phyloP scores from a whole-genome alignment of 1,140 invertebrate genomes.

The Apis florea region DNA sequence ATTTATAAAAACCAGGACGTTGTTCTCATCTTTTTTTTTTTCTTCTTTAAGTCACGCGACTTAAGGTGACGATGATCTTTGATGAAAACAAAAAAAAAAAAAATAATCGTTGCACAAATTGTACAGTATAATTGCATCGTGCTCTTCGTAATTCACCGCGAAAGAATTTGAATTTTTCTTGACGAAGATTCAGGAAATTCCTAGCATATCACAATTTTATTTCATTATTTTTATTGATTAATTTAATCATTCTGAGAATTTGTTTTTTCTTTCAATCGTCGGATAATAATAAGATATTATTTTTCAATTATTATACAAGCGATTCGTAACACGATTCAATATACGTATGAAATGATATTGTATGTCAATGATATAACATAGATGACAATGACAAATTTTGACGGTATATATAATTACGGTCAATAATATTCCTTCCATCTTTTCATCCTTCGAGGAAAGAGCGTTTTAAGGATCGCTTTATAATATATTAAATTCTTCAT shows the following conservation, averaged over 20 bases:
- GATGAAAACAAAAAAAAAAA: background rate
- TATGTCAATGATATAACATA: background rate
- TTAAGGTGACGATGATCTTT: no score
- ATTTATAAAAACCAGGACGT: conserved; percentile 5
- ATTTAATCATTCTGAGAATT: no score
- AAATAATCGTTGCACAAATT: background rate
- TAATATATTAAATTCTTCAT: background rate
- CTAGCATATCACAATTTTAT: no score
- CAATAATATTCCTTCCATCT: background rate
- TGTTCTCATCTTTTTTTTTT: conserved; percentile 10
- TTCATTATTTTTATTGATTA: no score
- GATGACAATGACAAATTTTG: background rate
- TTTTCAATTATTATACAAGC: background rate
- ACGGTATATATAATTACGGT: background rate
- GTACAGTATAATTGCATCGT: background rate
- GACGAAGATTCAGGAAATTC: background rate
- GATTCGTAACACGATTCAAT: background rate
- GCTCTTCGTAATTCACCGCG: background rate
- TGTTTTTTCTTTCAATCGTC: no score
- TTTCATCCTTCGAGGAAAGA: background rate
- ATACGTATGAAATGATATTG: background rate
- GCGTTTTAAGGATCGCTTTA: background rate
- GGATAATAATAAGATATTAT: background rate
- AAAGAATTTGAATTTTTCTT: background rate
- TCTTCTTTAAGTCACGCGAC: background rate